phyloP scores from a whole-genome alignment of 2,113 vertebrate species.

The Oreotrochilus melanogaster region DNA sequence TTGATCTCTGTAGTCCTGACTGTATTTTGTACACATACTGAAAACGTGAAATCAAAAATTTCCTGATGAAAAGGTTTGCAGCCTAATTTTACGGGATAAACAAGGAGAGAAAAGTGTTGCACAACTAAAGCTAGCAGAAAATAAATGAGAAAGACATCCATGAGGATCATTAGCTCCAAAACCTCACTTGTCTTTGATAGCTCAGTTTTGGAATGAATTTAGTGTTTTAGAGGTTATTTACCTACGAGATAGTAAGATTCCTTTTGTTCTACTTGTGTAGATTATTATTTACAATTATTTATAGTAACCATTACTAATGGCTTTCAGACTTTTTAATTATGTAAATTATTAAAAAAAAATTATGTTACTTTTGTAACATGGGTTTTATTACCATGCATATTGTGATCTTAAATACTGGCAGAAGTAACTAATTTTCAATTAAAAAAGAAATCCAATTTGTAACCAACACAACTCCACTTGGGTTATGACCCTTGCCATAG shows the following conservation, averaged over 20 bases:
- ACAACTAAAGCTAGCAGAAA: not conserved
- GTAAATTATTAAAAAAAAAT: too few relatives aligned
- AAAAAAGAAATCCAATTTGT: not conserved
- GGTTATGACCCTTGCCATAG: not conserved
- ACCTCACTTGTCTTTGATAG: accelerated
- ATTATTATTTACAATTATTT: not conserved
- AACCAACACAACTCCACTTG: not conserved
- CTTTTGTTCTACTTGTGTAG: not conserved
- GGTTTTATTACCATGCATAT: not conserved
- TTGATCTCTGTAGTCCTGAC: not conserved
- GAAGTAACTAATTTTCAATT: not conserved
- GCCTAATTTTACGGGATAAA: not conserved
- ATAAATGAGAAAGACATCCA: not conserved
- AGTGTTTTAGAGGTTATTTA: not conserved
- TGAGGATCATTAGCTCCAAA: not conserved
- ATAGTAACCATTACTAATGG: not conserved
- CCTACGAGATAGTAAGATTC: not conserved
- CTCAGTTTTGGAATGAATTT: not conserved
- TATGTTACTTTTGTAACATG: not conserved
- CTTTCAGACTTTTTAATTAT: not conserved
- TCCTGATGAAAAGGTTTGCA: not conserved
- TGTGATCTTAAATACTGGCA: not conserved
- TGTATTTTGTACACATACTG: accelerated
- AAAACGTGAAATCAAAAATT: not conserved
- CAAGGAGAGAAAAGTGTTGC: not conserved